Evolutionary conservation across 2,888 invertebrate genomes (phyloP), one percentile per base, ranked within the genome.

Genomic region (Kuschelorhynchus macadamiae): DNA sequence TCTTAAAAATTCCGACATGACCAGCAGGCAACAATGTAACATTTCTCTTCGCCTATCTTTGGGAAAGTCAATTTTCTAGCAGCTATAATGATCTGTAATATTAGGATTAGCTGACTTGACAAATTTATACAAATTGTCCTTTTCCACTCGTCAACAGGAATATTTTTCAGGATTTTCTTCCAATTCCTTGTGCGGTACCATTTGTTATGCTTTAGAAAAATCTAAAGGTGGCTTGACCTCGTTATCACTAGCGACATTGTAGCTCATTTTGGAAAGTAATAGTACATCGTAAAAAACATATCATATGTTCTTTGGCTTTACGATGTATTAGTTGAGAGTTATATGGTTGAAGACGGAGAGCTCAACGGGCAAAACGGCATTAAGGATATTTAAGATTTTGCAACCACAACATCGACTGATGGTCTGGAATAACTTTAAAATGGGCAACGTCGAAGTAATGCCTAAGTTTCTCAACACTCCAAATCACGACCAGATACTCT

Each of bases 361-460:
- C 49, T 73, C 73, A 73, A 46, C 71, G 39, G 36, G 61, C 71
- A n/a, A 70, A 42, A 8, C 71, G 47, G 12, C 71, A 72, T 7
- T 33, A 12, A 11, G 70, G 68, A 39, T 73, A 68, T 18, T 70
- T 70, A 12, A 70, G 16, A 9, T 50, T 49, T 30, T 67, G 36
- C 16, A 71, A 30, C 70, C 72, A 74, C n/a, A 70, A 9, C 11
- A 75, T 33, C 8, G 70, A 67, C 11, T 59, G 50, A 42, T 71
- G 69, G 33, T 73, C 69, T 0, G 73, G 71, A 12, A 72, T 46
- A 3, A 74, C 66, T 1, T 50, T 70, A 30, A 74, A 73, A 18
- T 67, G 59, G n/a, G 44, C 42, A 2, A 70, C 70, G 41, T 73
- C 70, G 17, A 73, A 39, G 64, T 67, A 71, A 32, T 56, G 67